A percentile compares a stretch with the other conserved stretches of the same genome.
These are phyloP conservation scores for Epistrophe eligans DNA, from an alignment of 2,888 invertebrate genomes.

Conservation along the genomic window DNA sequence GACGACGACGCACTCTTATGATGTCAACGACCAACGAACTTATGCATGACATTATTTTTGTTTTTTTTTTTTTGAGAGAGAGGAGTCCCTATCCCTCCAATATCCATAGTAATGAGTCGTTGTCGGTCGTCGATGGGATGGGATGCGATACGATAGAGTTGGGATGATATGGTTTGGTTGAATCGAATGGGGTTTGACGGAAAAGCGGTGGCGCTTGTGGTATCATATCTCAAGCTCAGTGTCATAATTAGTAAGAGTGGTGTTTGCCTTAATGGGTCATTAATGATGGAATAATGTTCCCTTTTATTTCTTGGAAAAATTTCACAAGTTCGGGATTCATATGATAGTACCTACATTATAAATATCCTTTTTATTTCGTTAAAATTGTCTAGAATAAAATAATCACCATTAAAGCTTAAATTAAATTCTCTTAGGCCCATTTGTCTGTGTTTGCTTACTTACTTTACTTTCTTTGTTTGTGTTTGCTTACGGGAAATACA, in stretches of 20 bases:
- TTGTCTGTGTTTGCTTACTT: too few relatives aligned
- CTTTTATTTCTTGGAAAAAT: not conserved
- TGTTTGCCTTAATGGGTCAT: conserved; percentile 68
- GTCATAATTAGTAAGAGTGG: conserved; percentile 62
- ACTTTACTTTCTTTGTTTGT: too few relatives aligned
- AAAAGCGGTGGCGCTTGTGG: conserved; percentile 8
- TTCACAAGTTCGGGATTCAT: conserved; percentile 4
- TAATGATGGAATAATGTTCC: conserved; percentile 66
- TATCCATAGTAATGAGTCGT: conserved; percentile 32
- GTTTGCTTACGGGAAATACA: too few relatives aligned
- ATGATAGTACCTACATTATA: too few relatives aligned
- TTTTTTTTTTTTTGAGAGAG: too few relatives aligned
- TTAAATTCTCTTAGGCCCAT: too few relatives aligned
- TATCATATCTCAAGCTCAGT: conserved; percentile 58
- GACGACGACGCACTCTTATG: not conserved
- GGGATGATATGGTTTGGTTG: not conserved
- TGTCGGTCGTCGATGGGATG: not conserved
- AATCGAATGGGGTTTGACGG: conserved; percentile 2
- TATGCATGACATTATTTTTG: conserved; percentile 28
- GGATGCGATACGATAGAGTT: conserved; percentile 1
- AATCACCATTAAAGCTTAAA: too few relatives aligned
- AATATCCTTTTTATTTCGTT: too few relatives aligned
- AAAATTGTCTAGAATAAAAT: too few relatives aligned
- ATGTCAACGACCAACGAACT: conserved; percentile 8
- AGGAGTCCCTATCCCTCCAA: not conserved